Percentiles rank a stretch among this genome's conserved stretches.
phyloP scores from a whole-genome alignment of 2,113 vertebrate genomes.

The Galemys pyrenaicus region DNA sequence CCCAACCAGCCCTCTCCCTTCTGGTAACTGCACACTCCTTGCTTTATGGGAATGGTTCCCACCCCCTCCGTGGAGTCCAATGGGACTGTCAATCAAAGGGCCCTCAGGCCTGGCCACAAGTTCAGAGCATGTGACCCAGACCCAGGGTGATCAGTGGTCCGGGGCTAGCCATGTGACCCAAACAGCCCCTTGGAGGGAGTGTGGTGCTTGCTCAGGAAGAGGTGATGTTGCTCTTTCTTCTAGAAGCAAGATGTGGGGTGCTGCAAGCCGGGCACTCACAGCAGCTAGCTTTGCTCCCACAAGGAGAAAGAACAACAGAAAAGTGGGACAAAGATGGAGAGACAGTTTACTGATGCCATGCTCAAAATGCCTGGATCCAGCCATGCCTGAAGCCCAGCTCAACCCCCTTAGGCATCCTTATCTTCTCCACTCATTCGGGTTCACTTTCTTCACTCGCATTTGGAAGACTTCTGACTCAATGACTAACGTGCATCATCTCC shows the following conservation, averaged over 20 bases:
- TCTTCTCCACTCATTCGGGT: not conserved
- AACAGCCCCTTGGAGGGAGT: not conserved
- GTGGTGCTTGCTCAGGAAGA: not conserved
- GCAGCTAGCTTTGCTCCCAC: not conserved
- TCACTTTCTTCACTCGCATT: not conserved
- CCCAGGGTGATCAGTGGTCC: not conserved
- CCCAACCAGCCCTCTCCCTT: conserved; percentile 33
- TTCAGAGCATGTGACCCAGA: not conserved
- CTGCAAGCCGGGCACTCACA: not conserved
- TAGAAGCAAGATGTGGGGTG: not conserved
- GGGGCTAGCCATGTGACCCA: not conserved
- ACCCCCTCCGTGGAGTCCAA: not conserved
- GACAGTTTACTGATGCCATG: not conserved
- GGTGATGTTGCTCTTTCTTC: not conserved
- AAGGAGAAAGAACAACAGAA: not conserved
- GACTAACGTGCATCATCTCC: not conserved
- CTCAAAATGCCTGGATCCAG: not conserved
- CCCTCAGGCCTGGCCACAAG: not conserved
- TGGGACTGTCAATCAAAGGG: conserved; percentile 25
- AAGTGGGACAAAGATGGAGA: not conserved
- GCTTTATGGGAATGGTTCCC: conserved; percentile 66
- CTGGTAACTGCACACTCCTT: conserved; percentile 62
- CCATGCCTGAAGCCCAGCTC: not conserved
- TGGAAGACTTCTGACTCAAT: not conserved
- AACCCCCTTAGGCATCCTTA: no score